phyloP scores from a whole-genome alignment of 2,797 vertebrate genomes.

The Channallabes apus region DNA sequence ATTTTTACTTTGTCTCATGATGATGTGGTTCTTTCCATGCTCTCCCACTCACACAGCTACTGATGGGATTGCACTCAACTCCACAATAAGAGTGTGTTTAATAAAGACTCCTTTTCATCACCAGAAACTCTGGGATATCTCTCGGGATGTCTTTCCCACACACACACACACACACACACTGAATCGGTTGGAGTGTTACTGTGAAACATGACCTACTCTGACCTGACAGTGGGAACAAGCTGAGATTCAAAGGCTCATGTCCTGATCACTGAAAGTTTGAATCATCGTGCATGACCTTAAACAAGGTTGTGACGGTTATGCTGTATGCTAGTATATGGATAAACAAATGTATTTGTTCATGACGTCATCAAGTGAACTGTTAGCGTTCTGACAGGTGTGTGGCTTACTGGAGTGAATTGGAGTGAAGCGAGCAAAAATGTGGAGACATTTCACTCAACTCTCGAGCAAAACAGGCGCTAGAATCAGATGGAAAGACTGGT shows the following conservation, averaged over 20 bases:
- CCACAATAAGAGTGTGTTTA: background rate
- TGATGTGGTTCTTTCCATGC: conserved; percentile 8
- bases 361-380: too few relatives aligned
- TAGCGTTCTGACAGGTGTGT: too few relatives aligned
- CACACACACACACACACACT: background rate
- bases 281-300: background rate
- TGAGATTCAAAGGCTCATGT: background rate
- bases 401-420: too few relatives aligned
- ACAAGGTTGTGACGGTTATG: background rate
- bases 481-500: too few relatives aligned
- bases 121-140: background rate
- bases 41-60: background rate
- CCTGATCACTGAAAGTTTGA: background rate
- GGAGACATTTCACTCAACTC: too few relatives aligned
- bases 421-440: too few relatives aligned
- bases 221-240: background rate
- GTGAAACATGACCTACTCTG: background rate
- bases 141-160: background rate
- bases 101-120: conserved; percentile 20
- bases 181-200: background rate
- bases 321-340: background rate
- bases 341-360: background rate
- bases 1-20: conserved; percentile 1
- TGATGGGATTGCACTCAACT: background rate
- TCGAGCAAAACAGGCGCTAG: too few relatives aligned